Percentiles rank a stretch among this genome's conserved stretches.
phyloP scores from a whole-genome alignment of 1,140 invertebrate genomes.

The Cotesia typhae region DNA sequence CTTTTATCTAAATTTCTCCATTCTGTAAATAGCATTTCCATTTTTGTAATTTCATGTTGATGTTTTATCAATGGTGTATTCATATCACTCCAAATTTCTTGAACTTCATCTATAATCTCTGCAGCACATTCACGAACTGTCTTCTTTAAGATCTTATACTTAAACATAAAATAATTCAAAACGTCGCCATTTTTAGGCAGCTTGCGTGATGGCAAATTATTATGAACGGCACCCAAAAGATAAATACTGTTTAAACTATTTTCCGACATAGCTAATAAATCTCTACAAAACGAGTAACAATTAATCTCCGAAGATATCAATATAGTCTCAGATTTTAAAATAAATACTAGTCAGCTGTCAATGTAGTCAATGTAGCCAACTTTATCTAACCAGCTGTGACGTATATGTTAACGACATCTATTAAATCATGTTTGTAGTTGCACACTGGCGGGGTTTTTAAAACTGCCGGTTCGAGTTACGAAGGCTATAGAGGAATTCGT shows the following conservation, averaged over 20 bases:
- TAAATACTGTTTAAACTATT: conserved; percentile 1
- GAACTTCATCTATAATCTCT: not conserved
- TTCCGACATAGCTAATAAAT: conserved; percentile 8
- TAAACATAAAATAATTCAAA: conserved; percentile 10
- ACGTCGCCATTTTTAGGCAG: conserved; percentile 6
- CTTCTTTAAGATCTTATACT: conserved; percentile 11
- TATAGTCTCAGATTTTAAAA: not conserved
- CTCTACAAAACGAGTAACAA: conserved; percentile 8
- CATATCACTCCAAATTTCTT: conserved; percentile 6
- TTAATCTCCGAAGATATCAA: conserved; percentile 1
- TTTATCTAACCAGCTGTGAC: conserved; percentile 9
- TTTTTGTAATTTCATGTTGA: not conserved
- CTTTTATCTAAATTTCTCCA: conserved; percentile 8
- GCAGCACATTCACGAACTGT: conserved; percentile 4
- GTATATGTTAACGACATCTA: conserved; percentile 4
- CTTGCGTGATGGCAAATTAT: conserved; percentile 4
- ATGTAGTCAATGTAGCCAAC: conserved; percentile 8
- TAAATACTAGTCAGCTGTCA: not conserved
- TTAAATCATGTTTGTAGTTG: not conserved
- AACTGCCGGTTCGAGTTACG: conserved; percentile 3
- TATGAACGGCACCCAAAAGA: not conserved
- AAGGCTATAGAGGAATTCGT: not conserved
- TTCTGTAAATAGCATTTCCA: conserved; percentile 2
- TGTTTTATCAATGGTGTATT: conserved; percentile 1
- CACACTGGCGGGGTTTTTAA: not conserved